phyloP scores from a whole-genome alignment of 1,140 invertebrate genomes.

The Meteorus sp. region DNA sequence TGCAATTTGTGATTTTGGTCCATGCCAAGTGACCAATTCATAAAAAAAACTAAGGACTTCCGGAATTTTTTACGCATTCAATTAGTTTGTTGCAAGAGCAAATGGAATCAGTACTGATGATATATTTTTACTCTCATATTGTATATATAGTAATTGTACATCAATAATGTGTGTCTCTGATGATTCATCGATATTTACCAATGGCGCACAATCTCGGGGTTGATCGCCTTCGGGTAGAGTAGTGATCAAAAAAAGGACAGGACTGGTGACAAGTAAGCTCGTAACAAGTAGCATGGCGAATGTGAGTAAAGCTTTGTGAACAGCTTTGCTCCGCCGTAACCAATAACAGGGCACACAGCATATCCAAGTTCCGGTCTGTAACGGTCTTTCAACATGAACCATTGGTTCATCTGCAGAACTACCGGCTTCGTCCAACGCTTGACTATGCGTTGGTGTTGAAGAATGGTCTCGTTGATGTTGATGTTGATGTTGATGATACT shows the following conservation, averaged over 20 bases:
- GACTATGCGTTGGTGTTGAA: constrained; percentile 14
- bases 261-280: constrained; percentile 64
- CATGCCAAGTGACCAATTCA: no score
- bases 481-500: constrained; percentile 1
- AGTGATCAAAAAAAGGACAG: constrained; percentile 65
- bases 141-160: no score
- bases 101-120: no score
- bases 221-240: constrained; percentile 61
- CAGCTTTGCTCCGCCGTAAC: constrained; percentile 62
- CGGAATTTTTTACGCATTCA: no score
- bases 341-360: constrained; percentile 65
- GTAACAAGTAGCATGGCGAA: constrained; percentile 64
- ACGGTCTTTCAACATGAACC: constrained; percentile 43
- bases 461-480: constrained; percentile 5
- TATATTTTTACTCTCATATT: no score
- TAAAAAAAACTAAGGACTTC: no score
- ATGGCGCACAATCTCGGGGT: constrained; percentile 56
- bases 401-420: constrained; percentile 44
- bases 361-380: constrained; percentile 60
- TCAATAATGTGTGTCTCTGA: no score
- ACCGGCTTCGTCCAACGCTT: constrained; percentile 23
- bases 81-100: no score
- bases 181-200: constrained; percentile 44
- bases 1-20: no score
- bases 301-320: constrained; percentile 65